Evolutionary conservation across 2,888 invertebrate species (phyloP), one percentile per base, ranked within the genome.

Genomic region (Nomada fucata): DNA sequence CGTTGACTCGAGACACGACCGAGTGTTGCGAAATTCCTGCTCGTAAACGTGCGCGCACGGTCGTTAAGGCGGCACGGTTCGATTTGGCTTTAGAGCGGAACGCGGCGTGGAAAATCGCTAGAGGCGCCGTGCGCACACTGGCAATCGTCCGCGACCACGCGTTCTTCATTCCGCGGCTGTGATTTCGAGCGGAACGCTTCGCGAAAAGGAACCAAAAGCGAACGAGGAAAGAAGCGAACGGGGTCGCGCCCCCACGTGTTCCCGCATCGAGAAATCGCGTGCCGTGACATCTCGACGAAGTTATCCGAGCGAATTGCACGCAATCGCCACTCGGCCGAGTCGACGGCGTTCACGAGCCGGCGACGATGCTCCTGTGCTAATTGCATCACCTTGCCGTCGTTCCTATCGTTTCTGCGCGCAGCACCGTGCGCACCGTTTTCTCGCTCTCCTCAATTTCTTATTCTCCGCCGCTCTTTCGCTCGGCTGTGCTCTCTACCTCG

Each of bases 281-380:
- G 81, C 69, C 79, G 74, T 82, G 61, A 82, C 79, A 75, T 82
- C 82, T 79, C 65, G 67, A 63, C 79, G 79, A 79, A 79, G 74
- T 74, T 79, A 82, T 75, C 67, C 70, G 67, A 53, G 67, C 71
- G 75, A 79, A 79, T 82, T 74, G 61, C 65, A 79, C 69, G 74
- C 72, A 75, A 79, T 82, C 79, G 71, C 81, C 44, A 64, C 77
- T 77, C 72, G 67, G 76, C 50, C 57, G 20, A 70, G 79, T 77
- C 50, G 77, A 52, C 63, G 57, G 47, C 61, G 67, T 77, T 77
- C 67, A 63, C 67, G 67, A 57, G 71, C n/a, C 67, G 61, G 18
- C 71, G 15, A 23, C 15, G 67, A 72, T 44, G 52, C 44, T 64
- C 18, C 63, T 68, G 78, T 72, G 72, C 72, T 80, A 80, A 80